Base-by-base conservation (phyloP, 2,888 invertebrate genomes). In the Pristionchus mayeri region DNA sequence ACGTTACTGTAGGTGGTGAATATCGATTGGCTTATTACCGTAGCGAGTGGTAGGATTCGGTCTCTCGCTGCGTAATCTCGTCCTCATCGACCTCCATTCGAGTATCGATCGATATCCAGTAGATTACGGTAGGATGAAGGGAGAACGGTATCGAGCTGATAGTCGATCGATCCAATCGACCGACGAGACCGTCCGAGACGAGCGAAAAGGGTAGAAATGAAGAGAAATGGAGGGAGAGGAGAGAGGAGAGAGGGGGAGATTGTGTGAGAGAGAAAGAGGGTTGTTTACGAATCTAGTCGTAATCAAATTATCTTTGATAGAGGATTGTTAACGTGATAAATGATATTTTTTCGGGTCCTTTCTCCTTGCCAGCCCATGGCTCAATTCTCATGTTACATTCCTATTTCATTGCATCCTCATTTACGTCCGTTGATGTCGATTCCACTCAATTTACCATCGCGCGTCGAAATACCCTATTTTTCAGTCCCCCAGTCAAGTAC, bases 61-160 rank as follows among this genome's bases (percentile, higher is more conserved):
- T 71, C 40, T 71, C 71, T 18, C n/a, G 21, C 71, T 71, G 71
- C n/a, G 71, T 71, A 9, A 40, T 40, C n/a, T 71, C 71, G 44
- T 71, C 71, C 71, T 71, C 71, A 71, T 71, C 71, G 40, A 71
- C 40, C 71, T 71, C 71, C 71, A 71, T 71, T 71, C 71, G 71
- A 71, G 71, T 71, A 71, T 71, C 71, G 71, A 71, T 71, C 44
- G 71, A 71, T 71, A 24, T 4, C 40, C 37, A 6, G 11, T 21
- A 27, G 34, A 34, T 52, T 79, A 79, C 79, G 50, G 54, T 79
- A 48, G 50, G 54, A 9, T 30, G 24, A 9, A 30, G 37, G 30
- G 50, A 37, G 52, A 30, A 57, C 57, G 54, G 57, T 57, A 40
- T 57, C 57, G 60, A 37, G 24, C 48, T 9, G 16, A 34, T 21